Evolutionary conservation across 2,888 invertebrate species (phyloP).

Genomic region (Lasioglossum vierecki): DNA sequence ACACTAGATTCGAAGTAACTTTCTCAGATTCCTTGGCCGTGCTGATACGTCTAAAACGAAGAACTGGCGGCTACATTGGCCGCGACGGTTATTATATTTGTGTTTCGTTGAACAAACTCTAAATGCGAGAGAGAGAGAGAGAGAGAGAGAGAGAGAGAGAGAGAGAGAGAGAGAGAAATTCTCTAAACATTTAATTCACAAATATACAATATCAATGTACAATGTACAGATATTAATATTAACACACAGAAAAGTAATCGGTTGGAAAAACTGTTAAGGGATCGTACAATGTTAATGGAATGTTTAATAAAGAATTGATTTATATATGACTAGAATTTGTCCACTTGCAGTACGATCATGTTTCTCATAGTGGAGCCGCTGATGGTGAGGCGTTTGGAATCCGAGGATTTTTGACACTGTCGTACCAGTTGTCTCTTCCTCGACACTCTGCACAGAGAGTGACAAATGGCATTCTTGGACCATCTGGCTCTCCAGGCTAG

Average conservation of each 20-base stretch:
- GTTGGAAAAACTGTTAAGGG: not conserved
- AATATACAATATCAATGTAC: not conserved
- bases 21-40: no score
- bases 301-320: not conserved
- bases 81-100: no score
- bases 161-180: no score
- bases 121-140: no score
- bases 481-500: constrained; percentile 74
- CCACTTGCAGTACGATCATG: constrained; percentile 23
- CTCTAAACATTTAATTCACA: not conserved
- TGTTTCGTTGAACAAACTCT: no score
- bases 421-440: constrained; percentile 19
- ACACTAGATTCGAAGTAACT: no score
- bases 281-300: not conserved
- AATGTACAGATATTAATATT: not conserved
- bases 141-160: no score
- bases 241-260: not conserved
- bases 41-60: no score
- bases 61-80: no score
- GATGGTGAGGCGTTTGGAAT: constrained; percentile 24
- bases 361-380: constrained; percentile 23
- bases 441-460: constrained; percentile 57
- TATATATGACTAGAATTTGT: constrained; percentile 25
- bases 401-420: constrained; percentile 17
- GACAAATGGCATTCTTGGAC: constrained; percentile 67